These are phyloP conservation scores for Ciconia nigra DNA, from an alignment of 2,797 vertebrate genomes.

Conservation along the genomic window DNA sequence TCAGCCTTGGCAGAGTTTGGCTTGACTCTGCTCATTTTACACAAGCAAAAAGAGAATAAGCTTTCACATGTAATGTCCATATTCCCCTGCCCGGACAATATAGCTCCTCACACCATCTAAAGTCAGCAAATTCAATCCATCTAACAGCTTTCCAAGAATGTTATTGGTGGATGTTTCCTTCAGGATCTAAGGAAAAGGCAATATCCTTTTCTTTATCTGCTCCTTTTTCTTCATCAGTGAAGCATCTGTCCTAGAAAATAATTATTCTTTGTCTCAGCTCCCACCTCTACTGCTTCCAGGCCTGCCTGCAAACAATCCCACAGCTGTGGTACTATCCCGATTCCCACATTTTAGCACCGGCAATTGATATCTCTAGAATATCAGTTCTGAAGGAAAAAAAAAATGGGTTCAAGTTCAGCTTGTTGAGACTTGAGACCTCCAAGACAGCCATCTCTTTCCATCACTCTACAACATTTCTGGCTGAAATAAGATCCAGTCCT, in stretches of 20 bases:
- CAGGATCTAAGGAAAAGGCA: neutral
- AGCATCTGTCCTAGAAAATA: neutral
- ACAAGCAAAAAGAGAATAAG: neutral
- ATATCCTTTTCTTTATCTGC: neutral
- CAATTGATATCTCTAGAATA: neutral
- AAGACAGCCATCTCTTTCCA: neutral
- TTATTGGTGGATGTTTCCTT: neutral
- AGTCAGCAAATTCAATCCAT: neutral
- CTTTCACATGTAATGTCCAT: neutral
- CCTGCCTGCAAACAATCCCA: neutral
- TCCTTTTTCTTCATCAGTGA: neutral
- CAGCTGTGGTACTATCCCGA: neutral
- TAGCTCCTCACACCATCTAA: neutral
- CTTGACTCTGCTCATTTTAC: neutral
- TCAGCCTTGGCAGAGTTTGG: neutral
- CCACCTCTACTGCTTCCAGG: neutral
- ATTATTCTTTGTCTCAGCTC: neutral
- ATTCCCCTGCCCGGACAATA: neutral
- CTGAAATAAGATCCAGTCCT: neutral
- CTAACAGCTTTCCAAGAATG: neutral
- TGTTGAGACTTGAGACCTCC: neutral
- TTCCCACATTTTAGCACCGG: neutral
- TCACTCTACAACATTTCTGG: neutral
- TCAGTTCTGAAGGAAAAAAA: neutral
- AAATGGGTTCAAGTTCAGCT: rapidly evolving